Conservation (phyloP, 2,113 vertebrate genomes). For the Corvus cornix region DNA sequence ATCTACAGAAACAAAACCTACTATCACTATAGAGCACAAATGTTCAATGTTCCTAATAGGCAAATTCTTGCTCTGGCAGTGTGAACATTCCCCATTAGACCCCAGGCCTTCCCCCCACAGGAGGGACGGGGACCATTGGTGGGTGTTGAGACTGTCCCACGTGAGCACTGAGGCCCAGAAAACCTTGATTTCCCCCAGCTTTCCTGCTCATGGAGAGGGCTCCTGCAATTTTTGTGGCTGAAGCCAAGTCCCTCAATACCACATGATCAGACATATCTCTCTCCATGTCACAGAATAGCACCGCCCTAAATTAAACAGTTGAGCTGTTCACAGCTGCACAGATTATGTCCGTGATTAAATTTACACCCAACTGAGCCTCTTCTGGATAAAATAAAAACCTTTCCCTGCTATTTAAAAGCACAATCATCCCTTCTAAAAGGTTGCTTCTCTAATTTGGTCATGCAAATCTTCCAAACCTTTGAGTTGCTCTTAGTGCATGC, state of each 20-base stretch:
- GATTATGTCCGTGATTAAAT: neutral
- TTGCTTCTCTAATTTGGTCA: neutral
- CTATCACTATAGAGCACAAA: neutral
- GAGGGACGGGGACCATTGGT: neutral
- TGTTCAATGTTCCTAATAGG: neutral
- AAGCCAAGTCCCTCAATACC: neutral
- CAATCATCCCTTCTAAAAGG: neutral
- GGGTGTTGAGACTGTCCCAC: neutral
- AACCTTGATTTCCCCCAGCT: neutral
- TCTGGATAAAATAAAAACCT: neutral
- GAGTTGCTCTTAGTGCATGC: neutral
- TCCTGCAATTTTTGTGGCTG: neutral
- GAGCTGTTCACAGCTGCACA: neutral
- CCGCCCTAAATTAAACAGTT: neutral
- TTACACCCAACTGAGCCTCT: neutral
- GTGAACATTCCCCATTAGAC: neutral
- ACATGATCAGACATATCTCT: neutral
- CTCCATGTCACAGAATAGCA: neutral
- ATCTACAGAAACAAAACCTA: neutral
- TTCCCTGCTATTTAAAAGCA: neutral
- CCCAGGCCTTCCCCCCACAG: rapidly evolving
- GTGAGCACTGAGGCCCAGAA: neutral
- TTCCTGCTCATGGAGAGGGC: neutral
- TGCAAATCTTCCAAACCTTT: neutral
- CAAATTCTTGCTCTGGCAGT: neutral